These are phyloP conservation scores for Premnoplex brunnescens DNA, from an alignment of 2,797 vertebrate genomes.

Conservation along the genomic window DNA sequence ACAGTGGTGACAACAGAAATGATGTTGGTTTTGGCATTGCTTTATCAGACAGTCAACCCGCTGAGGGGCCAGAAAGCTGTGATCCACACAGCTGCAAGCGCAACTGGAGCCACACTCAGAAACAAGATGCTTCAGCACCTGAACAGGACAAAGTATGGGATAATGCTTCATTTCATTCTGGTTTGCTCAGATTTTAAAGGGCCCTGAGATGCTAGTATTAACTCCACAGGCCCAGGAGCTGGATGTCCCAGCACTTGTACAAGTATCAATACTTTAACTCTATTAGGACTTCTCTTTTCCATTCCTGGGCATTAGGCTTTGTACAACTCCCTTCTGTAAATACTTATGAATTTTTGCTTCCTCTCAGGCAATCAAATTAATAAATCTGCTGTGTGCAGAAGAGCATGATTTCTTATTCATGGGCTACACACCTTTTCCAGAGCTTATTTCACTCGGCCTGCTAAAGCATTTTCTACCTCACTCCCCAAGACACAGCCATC, in stretches of 20 bases:
- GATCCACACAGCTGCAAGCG: fast-evolving
- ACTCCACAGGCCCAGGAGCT: neutral
- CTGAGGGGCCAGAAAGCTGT: neutral
- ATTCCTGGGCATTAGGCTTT: neutral
- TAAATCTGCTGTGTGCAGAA: neutral
- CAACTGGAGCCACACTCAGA: neutral
- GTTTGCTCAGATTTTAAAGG: neutral
- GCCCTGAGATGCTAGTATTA: neutral
- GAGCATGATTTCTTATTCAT: neutral
- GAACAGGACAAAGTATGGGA: neutral
- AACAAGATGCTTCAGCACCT: neutral
- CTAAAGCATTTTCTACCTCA: neutral
- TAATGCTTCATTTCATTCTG: neutral
- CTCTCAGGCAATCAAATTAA: fast-evolving
- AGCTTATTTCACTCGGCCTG: neutral
- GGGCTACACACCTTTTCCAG: neutral
- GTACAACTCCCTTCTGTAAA: neutral
- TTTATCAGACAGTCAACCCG: neutral
- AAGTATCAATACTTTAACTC: neutral
- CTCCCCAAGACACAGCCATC: neutral
- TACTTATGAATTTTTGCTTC: neutral
- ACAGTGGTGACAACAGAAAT: neutral
- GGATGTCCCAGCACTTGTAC: neutral
- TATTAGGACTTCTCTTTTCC: neutral
- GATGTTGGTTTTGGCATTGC: neutral